A percentile compares a stretch with the other conserved stretches of the same genome.
Evolutionary conservation across 2,888 invertebrate genomes (phyloP).

Genomic region (Pyralis farinalis): DNA sequence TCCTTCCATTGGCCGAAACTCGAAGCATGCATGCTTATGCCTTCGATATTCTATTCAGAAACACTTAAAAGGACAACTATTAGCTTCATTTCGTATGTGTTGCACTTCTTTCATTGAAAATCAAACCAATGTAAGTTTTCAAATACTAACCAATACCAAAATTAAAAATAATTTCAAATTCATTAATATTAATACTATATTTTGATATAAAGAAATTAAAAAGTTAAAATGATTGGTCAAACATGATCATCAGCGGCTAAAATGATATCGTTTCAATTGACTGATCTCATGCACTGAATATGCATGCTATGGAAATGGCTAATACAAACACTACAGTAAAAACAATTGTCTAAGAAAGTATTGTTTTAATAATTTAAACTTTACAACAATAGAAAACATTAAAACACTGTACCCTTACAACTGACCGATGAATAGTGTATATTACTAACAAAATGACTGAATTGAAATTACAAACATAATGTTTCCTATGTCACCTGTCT

Average conservation of each 20-base stretch:
- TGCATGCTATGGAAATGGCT: conserved; percentile 10
- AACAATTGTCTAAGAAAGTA: conserved; percentile 53
- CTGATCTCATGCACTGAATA: background rate
- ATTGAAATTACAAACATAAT: conserved; percentile 10
- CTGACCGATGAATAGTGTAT: conserved; percentile 39
- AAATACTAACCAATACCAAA: too few relatives aligned
- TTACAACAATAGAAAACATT: conserved; percentile 55
- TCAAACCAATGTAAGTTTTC: too few relatives aligned
- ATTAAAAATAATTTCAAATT: too few relatives aligned
- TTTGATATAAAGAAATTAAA: too few relatives aligned
- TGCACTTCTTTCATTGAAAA: too few relatives aligned
- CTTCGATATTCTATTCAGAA: too few relatives aligned
- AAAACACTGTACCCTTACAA: conserved; percentile 60
- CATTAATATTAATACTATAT: too few relatives aligned
- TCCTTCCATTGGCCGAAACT: too few relatives aligned
- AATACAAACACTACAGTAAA: conserved; percentile 32
- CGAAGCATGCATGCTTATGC: too few relatives aligned
- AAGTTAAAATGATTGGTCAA: conserved; percentile 53
- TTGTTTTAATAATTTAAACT: conserved; percentile 51
- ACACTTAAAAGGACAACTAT: too few relatives aligned
- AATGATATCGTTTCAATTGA: background rate
- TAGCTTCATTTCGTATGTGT: too few relatives aligned
- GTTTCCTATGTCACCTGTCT: background rate
- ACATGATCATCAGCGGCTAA: conserved; percentile 29
- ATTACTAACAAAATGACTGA: conserved; percentile 19